Percentiles rank a stretch among this genome's conserved stretches.
These are phyloP conservation scores for Delichon dasypus DNA, from an alignment of 2,797 vertebrate genomes.

Conservation along the genomic window DNA sequence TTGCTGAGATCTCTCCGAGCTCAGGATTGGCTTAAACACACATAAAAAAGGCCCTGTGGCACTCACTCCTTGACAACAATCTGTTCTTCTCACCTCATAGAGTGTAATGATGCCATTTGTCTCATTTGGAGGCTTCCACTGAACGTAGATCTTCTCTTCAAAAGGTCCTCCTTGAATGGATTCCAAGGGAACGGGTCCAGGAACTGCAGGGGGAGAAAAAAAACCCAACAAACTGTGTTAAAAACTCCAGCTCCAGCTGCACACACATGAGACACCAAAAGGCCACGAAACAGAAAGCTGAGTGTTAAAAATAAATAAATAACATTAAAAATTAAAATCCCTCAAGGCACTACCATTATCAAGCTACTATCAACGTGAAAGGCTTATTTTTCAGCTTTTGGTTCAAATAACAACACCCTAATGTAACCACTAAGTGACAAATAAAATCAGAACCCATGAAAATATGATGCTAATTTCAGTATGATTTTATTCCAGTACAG, in stretches of 20 bases:
- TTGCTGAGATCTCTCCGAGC: slow-evolving; percentile 14
- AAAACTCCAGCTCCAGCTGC: not conserved
- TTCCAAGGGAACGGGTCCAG: slow-evolving; percentile 89
- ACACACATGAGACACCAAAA: not conserved
- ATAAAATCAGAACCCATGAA: not conserved
- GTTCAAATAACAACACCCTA: not conserved
- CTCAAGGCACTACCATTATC: not conserved
- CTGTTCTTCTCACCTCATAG: slow-evolving; percentile 86
- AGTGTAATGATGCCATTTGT: slow-evolving; percentile 96
- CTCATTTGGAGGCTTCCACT: slow-evolving; percentile 98
- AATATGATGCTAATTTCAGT: not conserved
- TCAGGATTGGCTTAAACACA: slow-evolving; percentile 6
- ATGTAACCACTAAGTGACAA: not conserved
- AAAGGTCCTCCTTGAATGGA: slow-evolving; percentile 94
- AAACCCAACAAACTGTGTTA: not conserved
- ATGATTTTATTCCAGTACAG: not conserved
- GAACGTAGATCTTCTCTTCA: slow-evolving; percentile 97
- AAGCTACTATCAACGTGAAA: not conserved
- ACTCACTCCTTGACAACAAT: slow-evolving; percentile 9
- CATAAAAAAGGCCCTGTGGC: not conserved
- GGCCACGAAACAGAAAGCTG: not conserved
- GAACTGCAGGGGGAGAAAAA: slow-evolving; percentile 76
- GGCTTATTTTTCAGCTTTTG: not conserved
- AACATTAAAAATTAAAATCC: not conserved
- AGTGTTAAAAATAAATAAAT: not conserved